Evolutionary conservation across 2,888 invertebrate species (phyloP).

Genomic region (Serripes groenlandicus): DNA sequence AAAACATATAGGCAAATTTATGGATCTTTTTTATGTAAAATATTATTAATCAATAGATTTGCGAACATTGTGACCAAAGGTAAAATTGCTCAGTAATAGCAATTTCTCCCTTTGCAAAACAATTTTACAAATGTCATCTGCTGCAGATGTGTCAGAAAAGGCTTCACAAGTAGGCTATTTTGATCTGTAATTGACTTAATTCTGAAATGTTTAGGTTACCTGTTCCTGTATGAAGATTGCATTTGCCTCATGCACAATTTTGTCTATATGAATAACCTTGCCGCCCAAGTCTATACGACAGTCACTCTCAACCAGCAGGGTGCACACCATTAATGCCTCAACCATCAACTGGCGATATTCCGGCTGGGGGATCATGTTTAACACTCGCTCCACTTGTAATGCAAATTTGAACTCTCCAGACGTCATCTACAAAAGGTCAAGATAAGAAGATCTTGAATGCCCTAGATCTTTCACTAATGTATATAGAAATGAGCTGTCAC

Average conservation of each 20-base stretch:
- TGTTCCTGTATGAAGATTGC: slow-evolving; percentile 98
- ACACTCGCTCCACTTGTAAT: slow-evolving; percentile 97
- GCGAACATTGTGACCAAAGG: not conserved
- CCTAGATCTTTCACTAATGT: too few relatives aligned
- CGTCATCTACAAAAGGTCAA: slow-evolving; percentile 95
- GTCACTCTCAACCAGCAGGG: slow-evolving; percentile 90
- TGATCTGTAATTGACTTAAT: not conserved
- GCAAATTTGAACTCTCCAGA: slow-evolving; percentile 99
- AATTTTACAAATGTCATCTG: not conserved
- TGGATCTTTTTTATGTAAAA: too few relatives aligned
- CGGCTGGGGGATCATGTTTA: slow-evolving; percentile 98
- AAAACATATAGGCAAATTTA: too few relatives aligned
- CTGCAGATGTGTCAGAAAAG: not conserved
- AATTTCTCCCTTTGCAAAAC: not conserved
- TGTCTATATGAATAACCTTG: slow-evolving; percentile 90
- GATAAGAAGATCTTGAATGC: too few relatives aligned
- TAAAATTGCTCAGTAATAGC: not conserved
- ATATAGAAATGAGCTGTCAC: too few relatives aligned
- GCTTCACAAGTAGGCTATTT: not conserved
- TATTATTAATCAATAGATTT: too few relatives aligned
- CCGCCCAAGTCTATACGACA: slow-evolving; percentile 75
- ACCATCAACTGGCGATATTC: slow-evolving; percentile 99
- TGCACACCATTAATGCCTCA: slow-evolving; percentile 97
- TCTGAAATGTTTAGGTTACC: slow-evolving; percentile 87
- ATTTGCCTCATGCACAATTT: slow-evolving; percentile 97